Base-by-base conservation (phyloP, 2,888 invertebrate species). In the Operophtera brumata region DNA sequence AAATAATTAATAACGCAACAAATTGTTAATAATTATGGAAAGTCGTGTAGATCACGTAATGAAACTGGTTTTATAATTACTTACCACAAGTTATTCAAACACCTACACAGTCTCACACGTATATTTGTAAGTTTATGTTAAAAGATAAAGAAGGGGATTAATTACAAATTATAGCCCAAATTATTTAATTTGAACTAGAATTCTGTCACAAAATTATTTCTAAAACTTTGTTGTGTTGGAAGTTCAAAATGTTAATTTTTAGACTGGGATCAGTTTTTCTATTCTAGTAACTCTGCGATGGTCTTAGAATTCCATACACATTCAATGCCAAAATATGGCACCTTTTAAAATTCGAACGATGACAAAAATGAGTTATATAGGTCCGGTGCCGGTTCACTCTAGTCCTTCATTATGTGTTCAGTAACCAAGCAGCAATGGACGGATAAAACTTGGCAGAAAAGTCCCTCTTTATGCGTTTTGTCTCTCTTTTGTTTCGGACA, bases 1-100 rank as follows among this genome's bases (percentile, higher is more conserved):
- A 48, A 28, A 34, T 47, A 54, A 58, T 58, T 56, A 54, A 54
- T 48, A 36, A 50, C 40, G 41, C n/a, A 47, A 54, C 49, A 46
- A 54, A 54, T 54, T 13, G 37, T 41, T 12, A 20, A 32, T 42
- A 36, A 49, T 54, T 37, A 46, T 45, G 30, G 13, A n/a, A 46
- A 37, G 25, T 49, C 1, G 28, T 12, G 47, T 50, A 47, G 34
- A 47, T 50, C 50, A 55, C 50, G 50, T 10, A 20, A 51, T 52
- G 11, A 42, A 51, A 55, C 55, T 35, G 1, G 55, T 55, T 51
- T 9, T 40, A 12, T 50, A 47, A 47, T 47, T 47, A 34, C 45
- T 43, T 32, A 4, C 20, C 20, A 20, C 8, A 35, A 42, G 11
- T 37, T 51, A 50, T 43, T 47, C 41, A 42, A 25, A 51, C 46